phyloP scores from a whole-genome alignment of 2,888 invertebrate genomes.

The Cryptophagus acutangulus region DNA sequence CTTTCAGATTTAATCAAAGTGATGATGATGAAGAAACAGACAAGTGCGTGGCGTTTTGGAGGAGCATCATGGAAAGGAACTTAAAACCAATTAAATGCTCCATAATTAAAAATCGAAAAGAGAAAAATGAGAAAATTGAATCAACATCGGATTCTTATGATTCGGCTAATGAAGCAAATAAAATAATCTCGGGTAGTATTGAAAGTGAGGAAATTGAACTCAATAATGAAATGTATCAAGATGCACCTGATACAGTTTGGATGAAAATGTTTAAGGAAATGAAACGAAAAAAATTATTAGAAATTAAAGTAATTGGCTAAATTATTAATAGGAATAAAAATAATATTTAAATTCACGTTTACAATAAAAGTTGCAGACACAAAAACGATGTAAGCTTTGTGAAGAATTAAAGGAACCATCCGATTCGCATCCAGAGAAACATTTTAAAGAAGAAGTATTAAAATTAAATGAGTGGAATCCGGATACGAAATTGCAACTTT shows the following conservation, averaged over 20 bases:
- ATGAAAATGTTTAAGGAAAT: conserved; percentile 27
- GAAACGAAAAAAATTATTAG: conserved; percentile 27
- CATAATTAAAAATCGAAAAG: conserved; percentile 22
- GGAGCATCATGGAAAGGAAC: conserved; percentile 32
- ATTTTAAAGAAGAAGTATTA: not conserved
- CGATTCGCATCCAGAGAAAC: too few species aligned
- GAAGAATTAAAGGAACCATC: not conserved
- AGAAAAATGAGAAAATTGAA: conserved; percentile 1
- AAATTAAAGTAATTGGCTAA: conserved; percentile 24
- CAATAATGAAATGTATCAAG: conserved; percentile 9
- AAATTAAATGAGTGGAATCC: conserved; percentile 1
- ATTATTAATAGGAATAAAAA: not conserved
- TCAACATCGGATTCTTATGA: not conserved
- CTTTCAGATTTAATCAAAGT: conserved; percentile 30
- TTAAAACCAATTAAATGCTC: conserved; percentile 34
- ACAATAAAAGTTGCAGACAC: not conserved
- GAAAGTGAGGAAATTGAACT: not conserved
- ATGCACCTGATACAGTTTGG: conserved; percentile 20
- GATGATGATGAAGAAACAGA: conserved; percentile 30
- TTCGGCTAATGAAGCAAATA: conserved; percentile 9
- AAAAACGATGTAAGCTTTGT: conserved; percentile 2
- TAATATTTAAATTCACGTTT: not conserved
- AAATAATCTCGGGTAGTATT: conserved; percentile 1
- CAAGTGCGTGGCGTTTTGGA: conserved; percentile 37
- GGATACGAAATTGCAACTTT: too few species aligned